Evolutionary conservation across 2,797 vertebrate species (phyloP).

Genomic region (Champsocephalus esox): DNA sequence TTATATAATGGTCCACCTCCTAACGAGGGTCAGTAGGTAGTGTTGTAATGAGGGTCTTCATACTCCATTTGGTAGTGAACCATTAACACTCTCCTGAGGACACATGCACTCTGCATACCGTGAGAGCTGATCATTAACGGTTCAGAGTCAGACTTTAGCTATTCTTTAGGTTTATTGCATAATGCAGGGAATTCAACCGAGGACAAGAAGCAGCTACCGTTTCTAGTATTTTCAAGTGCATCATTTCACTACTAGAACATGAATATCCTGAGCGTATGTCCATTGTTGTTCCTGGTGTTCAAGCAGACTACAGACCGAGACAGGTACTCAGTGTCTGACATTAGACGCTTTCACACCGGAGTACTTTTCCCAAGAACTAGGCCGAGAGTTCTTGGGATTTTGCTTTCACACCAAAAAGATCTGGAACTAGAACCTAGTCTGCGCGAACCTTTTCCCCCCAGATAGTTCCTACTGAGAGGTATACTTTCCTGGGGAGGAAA

Average conservation of each 20-base stretch:
- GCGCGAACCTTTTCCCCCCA: no score
- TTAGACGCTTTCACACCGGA: background rate
- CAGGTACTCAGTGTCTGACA: background rate
- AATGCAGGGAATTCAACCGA: background rate
- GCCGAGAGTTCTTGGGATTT: no score
- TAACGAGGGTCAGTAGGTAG: conserved; percentile 51
- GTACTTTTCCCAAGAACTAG: no score
- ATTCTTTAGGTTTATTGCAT: background rate
- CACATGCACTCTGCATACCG: background rate
- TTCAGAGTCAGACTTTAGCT: conserved; percentile 7
- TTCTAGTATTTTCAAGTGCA: background rate
- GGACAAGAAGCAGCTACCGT: background rate
- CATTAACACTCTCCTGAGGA: conserved; percentile 47
- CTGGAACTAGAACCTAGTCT: no score
- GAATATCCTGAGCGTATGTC: background rate
- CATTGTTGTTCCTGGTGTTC: background rate
- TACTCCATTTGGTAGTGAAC: conserved; percentile 60
- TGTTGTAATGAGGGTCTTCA: conserved; percentile 56
- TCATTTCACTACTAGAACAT: no score
- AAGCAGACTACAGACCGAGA: background rate
- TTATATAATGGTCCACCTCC: conserved; percentile 58
- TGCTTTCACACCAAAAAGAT: no score
- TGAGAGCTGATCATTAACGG: conserved; percentile 45
- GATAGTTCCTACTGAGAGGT: no score
- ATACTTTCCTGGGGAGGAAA: no score